Base-by-base conservation (phyloP, 1,140 invertebrate genomes). In the Oncopeltus fasciatus region DNA sequence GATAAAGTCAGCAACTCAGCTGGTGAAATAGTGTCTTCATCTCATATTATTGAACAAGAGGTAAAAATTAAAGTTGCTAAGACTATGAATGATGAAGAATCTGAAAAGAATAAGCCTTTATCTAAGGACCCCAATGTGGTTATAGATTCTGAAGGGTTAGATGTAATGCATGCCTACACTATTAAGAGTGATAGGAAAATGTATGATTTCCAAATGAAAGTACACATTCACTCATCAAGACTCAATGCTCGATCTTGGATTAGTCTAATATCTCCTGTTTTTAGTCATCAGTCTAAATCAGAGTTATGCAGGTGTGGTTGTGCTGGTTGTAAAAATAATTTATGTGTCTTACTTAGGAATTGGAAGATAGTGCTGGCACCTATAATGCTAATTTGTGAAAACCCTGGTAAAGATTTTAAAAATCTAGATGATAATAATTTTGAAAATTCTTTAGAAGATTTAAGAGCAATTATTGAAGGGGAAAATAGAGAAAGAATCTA, bases 101-200 rank as follows among this genome's bases (percentile, higher is more conserved):
- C 38, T 43, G 38, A 11, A 11, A 11, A n/a, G 38, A 43, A n/a
- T 43, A 43, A 11, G 11, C 11, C 38, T 43, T n/a, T 11, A 11
- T n/a, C 38, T n/a, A 11, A 43, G 21, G 20, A 11, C 8, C 20
- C 9, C 11, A 9, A 9, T n/a, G 14, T 11, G n/a, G 38, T 11
- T 43, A 11, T n/a, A 44, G 31, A 14, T 24, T 26, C 12, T 8
- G 16, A 14, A 46, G 31, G 27, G 2, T n/a, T 26, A 18, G 38
- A 51, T 62, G 16, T 58, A n/a, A 2, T 64, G 12, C 63, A 64
- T 43, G 29, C 53, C 44, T 24, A 44, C 21, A 64, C 63, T n/a
- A 16, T 60, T 12, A 38, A 11, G 14, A 24, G 51, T 29, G 63
- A 64, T 31, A 26, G 21, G n/a, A 38, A 12, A 16, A 28, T 64